Evolutionary conservation across 2,797 vertebrate genomes (phyloP), one percentile per base, ranked within the genome.

Genomic region (Botia kubotai): DNA sequence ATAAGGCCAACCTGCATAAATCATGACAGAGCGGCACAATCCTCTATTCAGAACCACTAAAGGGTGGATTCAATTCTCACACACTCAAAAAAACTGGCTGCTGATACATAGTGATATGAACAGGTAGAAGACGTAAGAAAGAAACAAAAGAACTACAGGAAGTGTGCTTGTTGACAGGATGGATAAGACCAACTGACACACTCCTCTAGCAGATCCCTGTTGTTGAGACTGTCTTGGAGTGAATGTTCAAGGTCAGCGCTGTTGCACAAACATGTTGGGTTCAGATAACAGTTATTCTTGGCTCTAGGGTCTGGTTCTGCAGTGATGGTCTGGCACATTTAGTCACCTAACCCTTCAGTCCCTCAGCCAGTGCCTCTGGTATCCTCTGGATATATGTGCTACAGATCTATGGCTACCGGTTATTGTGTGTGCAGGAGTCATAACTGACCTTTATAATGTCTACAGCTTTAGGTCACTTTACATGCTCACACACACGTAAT

Each of bases 191-290:
- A 2, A 16, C 16, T 33, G 60, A 33, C 60, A 33, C 26, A 16
- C 14, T 65, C 29, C 39, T 19, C 17, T 14, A 39, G 7, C 36
- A 14, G 33, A 17, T 36, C 14, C 62, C 63, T 65, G 26, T 4
- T 46, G 17, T 65, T 65, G 62, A 43, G 17, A 8, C 17, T 19
- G 17, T 66, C 63, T 66, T 66, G 17, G 33, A 66, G 63, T 43
- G 63, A 66, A 39, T 43, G 63, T 39, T 66, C 63, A 66, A 66
- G 63, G 63, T 66, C 63, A 66, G 17, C 33, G 3, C 63, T 66
- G 63, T n/a, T 66, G 36, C 63, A 66, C 63, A 66, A 43, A 66
- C 36, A 43, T 14, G 0, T 2, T 8, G 29, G 62, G 62, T 16
- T 66, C 33, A 66, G 7, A 43, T 43, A 17, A 66, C 63, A 19